Evolutionary conservation across 2,113 vertebrate genomes (phyloP).

Genomic region (Colaptes auratus): DNA sequence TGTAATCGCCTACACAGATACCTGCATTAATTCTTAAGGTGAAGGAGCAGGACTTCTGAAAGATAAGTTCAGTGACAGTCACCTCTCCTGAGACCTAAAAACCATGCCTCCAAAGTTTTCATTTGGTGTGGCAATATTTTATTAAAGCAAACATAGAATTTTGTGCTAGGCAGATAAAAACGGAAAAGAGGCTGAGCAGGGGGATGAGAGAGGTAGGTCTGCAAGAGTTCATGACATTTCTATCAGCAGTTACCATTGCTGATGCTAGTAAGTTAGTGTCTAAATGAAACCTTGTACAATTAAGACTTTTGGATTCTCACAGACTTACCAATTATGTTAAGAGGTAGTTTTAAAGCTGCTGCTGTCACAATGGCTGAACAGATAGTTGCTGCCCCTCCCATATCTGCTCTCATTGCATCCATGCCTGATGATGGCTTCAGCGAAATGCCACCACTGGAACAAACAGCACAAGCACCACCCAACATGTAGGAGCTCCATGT

Average conservation of each 20-base stretch:
- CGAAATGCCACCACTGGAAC: constrained; percentile 92
- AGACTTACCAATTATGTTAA: constrained; percentile 90
- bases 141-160: background rate
- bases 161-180: background rate
- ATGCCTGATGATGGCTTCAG: constrained; percentile 91
- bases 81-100: background rate
- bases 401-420: constrained; percentile 97
- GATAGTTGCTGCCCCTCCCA: constrained; percentile 95
- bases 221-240: background rate
- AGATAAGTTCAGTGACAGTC: background rate
- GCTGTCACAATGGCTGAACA: constrained; percentile 92
- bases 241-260: background rate
- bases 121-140: background rate
- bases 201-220: background rate
- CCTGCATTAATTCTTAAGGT: background rate
- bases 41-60: background rate
- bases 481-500: rapidly evolving
- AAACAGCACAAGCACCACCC: background rate
- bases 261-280: background rate
- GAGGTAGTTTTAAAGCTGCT: constrained; percentile 86
- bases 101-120: background rate
- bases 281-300: background rate
- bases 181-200: background rate
- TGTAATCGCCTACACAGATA: background rate
- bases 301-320: background rate